phyloP scores from a whole-genome alignment of 1,140 invertebrate genomes.

The Drepana arcuata region DNA sequence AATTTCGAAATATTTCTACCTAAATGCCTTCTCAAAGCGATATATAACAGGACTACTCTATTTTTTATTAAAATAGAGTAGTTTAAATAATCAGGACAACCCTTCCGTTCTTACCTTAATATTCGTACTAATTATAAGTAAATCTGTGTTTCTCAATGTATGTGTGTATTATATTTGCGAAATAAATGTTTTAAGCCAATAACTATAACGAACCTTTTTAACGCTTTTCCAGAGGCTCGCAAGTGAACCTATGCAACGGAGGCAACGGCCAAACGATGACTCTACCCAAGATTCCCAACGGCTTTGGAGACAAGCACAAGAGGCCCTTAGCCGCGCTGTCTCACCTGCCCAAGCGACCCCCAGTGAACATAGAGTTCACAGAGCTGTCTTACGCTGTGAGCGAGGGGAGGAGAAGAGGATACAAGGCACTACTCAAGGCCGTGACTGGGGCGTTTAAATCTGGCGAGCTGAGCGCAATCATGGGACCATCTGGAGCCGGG shows the following conservation, averaged over 20 bases:
- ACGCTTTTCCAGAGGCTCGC: conserved; percentile 74
- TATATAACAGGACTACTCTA: too few relatives aligned
- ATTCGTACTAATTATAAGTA: too few relatives aligned
- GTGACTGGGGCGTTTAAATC: conserved; percentile 87
- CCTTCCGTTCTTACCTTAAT: too few relatives aligned
- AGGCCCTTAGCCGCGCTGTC: conserved; percentile 77
- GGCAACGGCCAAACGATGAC: conserved; percentile 66
- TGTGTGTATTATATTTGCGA: too few relatives aligned
- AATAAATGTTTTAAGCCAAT: background rate
- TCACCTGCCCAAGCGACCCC: conserved; percentile 85
- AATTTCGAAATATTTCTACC: too few relatives aligned
- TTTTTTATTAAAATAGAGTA: too few relatives aligned
- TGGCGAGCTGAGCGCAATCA: conserved; percentile 90
- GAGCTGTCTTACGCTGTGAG: conserved; percentile 89
- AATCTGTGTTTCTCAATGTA: too few relatives aligned
- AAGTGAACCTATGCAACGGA: conserved; percentile 79
- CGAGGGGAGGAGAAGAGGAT: conserved; percentile 83
- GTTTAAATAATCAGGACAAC: too few relatives aligned
- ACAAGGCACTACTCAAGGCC: conserved; percentile 87
- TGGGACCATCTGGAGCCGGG: conserved; percentile 94
- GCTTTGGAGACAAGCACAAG: conserved; percentile 75
- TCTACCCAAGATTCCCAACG: conserved; percentile 79
- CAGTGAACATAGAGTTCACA: conserved; percentile 90
- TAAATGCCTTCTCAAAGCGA: too few relatives aligned
- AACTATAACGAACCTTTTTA: background rate